Evolutionary conservation across 1,140 invertebrate species (phyloP), one percentile per base, ranked within the genome.

Genomic region (Dendroctonus valens): DNA sequence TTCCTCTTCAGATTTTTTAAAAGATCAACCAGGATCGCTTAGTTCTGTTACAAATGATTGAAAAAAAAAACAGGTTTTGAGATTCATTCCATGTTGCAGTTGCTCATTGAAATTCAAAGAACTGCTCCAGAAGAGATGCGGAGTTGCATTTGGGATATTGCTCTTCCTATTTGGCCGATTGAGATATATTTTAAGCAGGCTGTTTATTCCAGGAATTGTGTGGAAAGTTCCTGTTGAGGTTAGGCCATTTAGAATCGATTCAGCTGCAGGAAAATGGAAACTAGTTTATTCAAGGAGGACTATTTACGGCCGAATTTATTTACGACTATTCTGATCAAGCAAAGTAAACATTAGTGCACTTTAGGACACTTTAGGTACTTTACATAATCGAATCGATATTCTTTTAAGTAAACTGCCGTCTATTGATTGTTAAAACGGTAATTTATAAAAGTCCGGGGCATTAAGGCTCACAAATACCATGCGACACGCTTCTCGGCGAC

Each of bases 51-150:
- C 26, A 26, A 26, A 26, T 26, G 26, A 26, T 3, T 26, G 26
- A 26, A 3, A 3, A 26, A n/a, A 26, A 26, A 26, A 26, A 46
- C 12, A 46, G 8, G 44, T 46, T 12, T 11, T 4, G 44, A 46
- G 8, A 46, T 11, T 59, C n/a, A 59, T 41, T n/a, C 38, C 44
- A 37, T 59, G 58, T 50, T 48, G 58, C 46, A 59, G 46, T 48
- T 49, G 58, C 46, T 59, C 58, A 59, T 59, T 59, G 48, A 49
- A 59, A 59, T 59, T 59, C 58, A 59, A 49, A 59, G 42, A 12
- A n/a, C 55, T 58, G 40, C 55, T 58, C 40, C 5, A 58, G 41
- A 41, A 39, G 7, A 7, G 46, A 37, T 49, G 58, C 12, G 6
- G 58, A 41, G 46, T 41, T 39, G 58, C 58, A 59, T 59, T 59